Evolutionary conservation across 2,888 invertebrate species (phyloP), one percentile per base, ranked within the genome.

Genomic region (Hirtodrosophila alboralis): DNA sequence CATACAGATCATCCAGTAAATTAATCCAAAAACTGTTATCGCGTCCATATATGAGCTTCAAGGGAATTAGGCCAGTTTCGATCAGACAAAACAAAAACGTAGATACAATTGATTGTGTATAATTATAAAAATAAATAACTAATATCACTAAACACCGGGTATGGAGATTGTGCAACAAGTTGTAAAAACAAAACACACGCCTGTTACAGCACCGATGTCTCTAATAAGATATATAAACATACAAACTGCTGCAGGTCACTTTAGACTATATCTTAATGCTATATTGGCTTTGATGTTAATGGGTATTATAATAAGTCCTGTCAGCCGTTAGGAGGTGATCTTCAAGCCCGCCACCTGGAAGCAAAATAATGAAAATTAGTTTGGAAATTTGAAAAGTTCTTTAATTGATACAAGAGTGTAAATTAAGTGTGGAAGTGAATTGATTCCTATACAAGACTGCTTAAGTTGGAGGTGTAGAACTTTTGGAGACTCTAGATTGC

Each of bases 1-100:
- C 79, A 94, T 91, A 51, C 93, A 91, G 53, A 92, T 92, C 59
- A 94, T 91, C 93, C 94, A 95, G 68, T 92, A 92, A 86, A 94
- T 91, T 45, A 87, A 62, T 47, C 81, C 80, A 10, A 88, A 57
- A 12, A 81, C 53, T 40, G 72, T 68, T 44, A 87, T 47, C 48
- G 76, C 64, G 65, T 88, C 89, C 89, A 88, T 88, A 62, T 56
- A 70, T 48, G 26, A 23, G 33, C 31, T 45, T 57, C n/a, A 10
- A 16, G 9, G 21, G 31, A 51, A 40, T 27, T 16, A 31, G 27
- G 41, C 28, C 59, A 63, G 63, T 70, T 63, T 66, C 78, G 67
- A 74, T 74, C 80, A 63, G 66, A 73, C 69, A 61, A 57, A n/a
- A 40, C n/a, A 43, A 61, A 57, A n/a, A 40, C n/a, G 45, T 47